A percentile compares a stretch with the other conserved stretches of the same genome.
Conservation (phyloP, 2,888 invertebrate genomes). For the Caenorhabditis sp. region DNA sequence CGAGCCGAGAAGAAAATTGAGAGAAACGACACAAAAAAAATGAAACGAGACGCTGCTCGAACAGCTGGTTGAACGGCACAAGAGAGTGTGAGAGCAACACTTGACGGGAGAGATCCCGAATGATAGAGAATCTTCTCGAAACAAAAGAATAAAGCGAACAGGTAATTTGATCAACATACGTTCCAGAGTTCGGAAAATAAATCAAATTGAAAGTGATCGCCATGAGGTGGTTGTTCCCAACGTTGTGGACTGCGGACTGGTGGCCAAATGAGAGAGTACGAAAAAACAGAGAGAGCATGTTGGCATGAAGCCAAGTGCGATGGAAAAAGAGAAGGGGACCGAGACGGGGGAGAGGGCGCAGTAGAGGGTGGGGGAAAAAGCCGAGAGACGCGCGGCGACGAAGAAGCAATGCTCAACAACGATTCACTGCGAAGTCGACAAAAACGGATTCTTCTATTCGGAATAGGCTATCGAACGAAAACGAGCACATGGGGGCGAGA, state of each 20-base stretch:
- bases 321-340: constrained; percentile 38
- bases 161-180: neutral
- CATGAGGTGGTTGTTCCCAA: constrained; percentile 48
- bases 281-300: constrained; percentile 36
- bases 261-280: constrained; percentile 20
- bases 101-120: constrained; percentile 5
- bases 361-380: constrained; percentile 22
- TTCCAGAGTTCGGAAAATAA: neutral
- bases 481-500: constrained; percentile 19
- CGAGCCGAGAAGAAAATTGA: constrained; percentile 32
- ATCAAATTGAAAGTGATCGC: constrained; percentile 16
- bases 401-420: constrained; percentile 23
- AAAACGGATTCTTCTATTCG: constrained; percentile 7
- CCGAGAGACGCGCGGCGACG: constrained; percentile 39
- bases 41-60: constrained; percentile 35
- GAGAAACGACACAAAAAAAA: constrained; percentile 48
- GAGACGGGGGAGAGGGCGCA: constrained; percentile 51
- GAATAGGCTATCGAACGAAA: constrained; percentile 21
- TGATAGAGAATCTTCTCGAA: constrained; percentile 18
- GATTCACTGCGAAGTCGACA: constrained; percentile 27
- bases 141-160: neutral
- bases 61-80: constrained; percentile 55
- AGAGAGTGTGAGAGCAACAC: constrained; percentile 26
- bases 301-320: constrained; percentile 64
- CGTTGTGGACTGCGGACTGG: constrained; percentile 18